Percentiles rank a stretch among this genome's conserved stretches.
phyloP scores from a whole-genome alignment of 2,888 invertebrate species.

The Heliconius aoede region DNA sequence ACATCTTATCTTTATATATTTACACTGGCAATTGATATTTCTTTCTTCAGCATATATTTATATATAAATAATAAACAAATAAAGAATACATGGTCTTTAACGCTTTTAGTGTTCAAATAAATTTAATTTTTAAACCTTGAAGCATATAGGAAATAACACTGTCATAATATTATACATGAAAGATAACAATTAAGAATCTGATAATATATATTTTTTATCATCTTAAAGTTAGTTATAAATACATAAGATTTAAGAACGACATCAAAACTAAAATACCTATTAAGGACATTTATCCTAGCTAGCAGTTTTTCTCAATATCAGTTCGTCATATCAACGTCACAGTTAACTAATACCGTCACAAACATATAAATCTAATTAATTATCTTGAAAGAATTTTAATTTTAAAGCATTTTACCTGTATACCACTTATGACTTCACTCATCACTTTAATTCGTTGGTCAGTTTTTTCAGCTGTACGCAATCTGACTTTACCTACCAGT shows the following conservation, averaged over 20 bases:
- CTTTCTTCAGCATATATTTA: no score
- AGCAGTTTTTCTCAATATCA: background rate
- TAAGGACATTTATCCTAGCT: background rate
- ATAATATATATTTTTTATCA: background rate
- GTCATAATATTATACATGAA: background rate
- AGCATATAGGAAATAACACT: background rate
- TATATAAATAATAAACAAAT: conserved; percentile 2
- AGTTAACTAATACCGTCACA: background rate
- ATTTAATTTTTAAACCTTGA: background rate
- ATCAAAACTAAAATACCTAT: background rate
- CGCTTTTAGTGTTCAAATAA: no score
- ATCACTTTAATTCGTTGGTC: conserved; percentile 95
- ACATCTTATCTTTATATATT: conserved; percentile 33
- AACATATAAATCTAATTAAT: no score
- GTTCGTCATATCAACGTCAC: background rate
- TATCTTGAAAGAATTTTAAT: background rate
- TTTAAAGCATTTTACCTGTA: conserved; percentile 85
- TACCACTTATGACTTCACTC: conserved; percentile 96
- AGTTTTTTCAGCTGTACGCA: conserved; percentile 91
- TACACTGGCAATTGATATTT: conserved; percentile 17
- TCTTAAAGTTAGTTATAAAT: background rate
- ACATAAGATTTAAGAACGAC: background rate
- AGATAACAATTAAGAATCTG: background rate
- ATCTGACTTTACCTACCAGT: conserved; percentile 84
- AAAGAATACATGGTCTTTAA: background rate